A percentile compares a stretch with the other conserved stretches of the same genome.
These are phyloP conservation scores for Salvelinus fontinalis DNA, from an alignment of 2,113 vertebrate genomes.

Conservation along the genomic window DNA sequence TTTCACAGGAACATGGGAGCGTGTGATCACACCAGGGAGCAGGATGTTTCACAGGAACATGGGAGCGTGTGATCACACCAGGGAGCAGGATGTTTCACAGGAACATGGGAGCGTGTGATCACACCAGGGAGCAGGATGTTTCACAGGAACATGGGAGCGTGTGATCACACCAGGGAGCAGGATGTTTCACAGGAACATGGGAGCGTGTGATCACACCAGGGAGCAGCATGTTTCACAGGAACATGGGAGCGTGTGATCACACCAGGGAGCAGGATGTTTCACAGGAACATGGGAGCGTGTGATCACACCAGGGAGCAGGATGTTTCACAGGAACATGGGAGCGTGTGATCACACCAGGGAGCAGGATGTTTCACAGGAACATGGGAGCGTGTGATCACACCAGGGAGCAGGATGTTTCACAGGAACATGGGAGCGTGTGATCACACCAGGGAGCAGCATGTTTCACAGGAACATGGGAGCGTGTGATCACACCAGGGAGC, in stretches of 20 bases:
- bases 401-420: slow-evolving; percentile 14
- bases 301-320: slow-evolving; percentile 1
- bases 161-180: slow-evolving; percentile 3
- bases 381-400: slow-evolving; percentile 3
- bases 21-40: background rate
- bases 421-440: slow-evolving; percentile 7
- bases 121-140: slow-evolving; percentile 8
- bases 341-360: background rate
- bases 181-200: slow-evolving; percentile 11
- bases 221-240: slow-evolving; percentile 13
- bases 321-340: slow-evolving; percentile 12
- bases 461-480: slow-evolving; percentile 11
- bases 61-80: slow-evolving; percentile 4
- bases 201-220: slow-evolving; percentile 2
- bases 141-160: slow-evolving; percentile 8
- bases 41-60: slow-evolving; percentile 12
- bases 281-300: slow-evolving; percentile 8
- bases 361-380: slow-evolving; percentile 11
- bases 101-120: slow-evolving; percentile 7
- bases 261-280: slow-evolving; percentile 12
- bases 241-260: slow-evolving; percentile 3
- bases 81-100: slow-evolving; percentile 11
- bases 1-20: slow-evolving; percentile 11
- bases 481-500: background rate
- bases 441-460: slow-evolving; percentile 2